phyloP scores from a whole-genome alignment of 2,888 invertebrate species.

The Microplitis manilae region DNA sequence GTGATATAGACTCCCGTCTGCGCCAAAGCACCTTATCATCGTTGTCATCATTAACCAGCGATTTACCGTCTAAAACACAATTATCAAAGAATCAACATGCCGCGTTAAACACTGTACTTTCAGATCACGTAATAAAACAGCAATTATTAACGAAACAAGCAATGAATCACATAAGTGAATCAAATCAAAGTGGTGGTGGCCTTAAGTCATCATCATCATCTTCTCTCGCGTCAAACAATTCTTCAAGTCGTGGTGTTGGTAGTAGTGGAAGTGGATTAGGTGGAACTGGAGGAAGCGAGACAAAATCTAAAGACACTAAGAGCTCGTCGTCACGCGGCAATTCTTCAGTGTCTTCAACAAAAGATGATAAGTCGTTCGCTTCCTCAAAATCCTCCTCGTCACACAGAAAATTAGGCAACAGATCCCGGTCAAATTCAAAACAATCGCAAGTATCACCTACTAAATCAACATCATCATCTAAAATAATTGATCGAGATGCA shows the following conservation, averaged over 20 bases:
- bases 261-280: conserved; percentile 34
- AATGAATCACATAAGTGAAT: conserved; percentile 60
- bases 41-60: conserved; percentile 21
- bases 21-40: conserved; percentile 48
- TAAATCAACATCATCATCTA: conserved; percentile 46
- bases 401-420: conserved; percentile 68
- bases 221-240: conserved; percentile 54
- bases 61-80: conserved; percentile 26
- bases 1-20: conserved; percentile 57
- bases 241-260: conserved; percentile 43
- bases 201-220: conserved; percentile 52
- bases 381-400: conserved; percentile 65
- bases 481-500: conserved; percentile 62
- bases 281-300: conserved; percentile 53
- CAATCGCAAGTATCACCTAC: conserved; percentile 59
- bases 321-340: conserved; percentile 51
- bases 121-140: conserved; percentile 66
- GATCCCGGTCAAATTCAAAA: conserved; percentile 66
- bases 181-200: conserved; percentile 44
- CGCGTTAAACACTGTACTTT: conserved; percentile 65
- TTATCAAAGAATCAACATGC: conserved; percentile 38
- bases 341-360: conserved; percentile 50
- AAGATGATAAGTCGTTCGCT: conserved; percentile 65
- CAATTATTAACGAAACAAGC: conserved; percentile 66
- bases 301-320: conserved; percentile 61